These are phyloP conservation scores for Orthonychiurus folsomi DNA, from an alignment of 2,888 invertebrate genomes.

Conservation along the genomic window DNA sequence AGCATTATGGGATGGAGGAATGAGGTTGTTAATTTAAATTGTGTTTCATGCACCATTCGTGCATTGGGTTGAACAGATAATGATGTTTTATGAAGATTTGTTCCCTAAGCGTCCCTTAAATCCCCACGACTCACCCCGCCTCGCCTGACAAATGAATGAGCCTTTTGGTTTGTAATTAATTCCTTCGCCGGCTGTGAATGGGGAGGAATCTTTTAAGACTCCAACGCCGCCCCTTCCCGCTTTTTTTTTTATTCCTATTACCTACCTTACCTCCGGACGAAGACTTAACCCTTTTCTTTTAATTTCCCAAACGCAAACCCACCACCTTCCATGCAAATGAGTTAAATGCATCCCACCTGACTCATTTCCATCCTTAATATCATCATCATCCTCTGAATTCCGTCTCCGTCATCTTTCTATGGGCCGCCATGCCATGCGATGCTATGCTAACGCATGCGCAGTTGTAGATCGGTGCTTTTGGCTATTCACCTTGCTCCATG, in stretches of 20 bases:
- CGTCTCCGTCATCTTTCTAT: neutral
- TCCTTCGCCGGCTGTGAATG: constrained; percentile 39
- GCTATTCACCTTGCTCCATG: too few relatives aligned
- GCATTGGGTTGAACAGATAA: constrained; percentile 22
- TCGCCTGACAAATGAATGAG: constrained; percentile 40
- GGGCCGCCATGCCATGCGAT: constrained; percentile 7
- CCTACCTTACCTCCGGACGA: neutral
- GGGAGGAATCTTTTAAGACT: constrained; percentile 23
- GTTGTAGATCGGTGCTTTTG: too few relatives aligned
- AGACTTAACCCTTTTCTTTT: too few relatives aligned
- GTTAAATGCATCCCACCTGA: constrained; percentile 3
- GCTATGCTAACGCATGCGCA: neutral
- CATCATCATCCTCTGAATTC: neutral
- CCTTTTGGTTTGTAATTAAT: constrained; percentile 39
- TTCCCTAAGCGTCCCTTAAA: constrained; percentile 30
- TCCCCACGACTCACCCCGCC: constrained; percentile 13
- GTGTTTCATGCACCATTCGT: too few relatives aligned
- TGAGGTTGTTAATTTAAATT: too few relatives aligned
- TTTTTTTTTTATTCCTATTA: neutral
- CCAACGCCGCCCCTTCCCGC: constrained; percentile 21
- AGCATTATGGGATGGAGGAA: too few relatives aligned
- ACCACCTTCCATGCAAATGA: too few relatives aligned
- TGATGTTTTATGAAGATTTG: constrained; percentile 30
- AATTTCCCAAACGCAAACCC: neutral
- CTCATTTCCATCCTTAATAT: neutral